Percentiles rank a stretch among this genome's conserved stretches.
Evolutionary conservation across 1,140 invertebrate species (phyloP).

Genomic region (Euwallacea similis): DNA sequence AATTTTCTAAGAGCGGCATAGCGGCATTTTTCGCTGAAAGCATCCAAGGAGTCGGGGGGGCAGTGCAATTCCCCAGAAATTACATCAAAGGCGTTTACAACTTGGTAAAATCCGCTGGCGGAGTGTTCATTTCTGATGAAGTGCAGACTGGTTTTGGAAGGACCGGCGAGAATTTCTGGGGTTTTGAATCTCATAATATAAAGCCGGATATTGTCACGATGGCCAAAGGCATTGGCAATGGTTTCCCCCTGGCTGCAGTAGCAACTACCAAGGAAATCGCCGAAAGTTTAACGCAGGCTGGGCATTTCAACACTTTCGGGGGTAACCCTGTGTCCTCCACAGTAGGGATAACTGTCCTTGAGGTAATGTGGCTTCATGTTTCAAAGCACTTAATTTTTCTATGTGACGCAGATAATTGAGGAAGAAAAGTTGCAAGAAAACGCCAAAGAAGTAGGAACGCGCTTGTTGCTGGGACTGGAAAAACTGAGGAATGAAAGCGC

Average conservation of each 20-base stretch:
- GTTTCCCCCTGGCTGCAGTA: constrained; percentile 92
- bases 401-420: constrained; percentile 75
- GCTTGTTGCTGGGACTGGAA: constrained; percentile 76
- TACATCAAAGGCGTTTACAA: constrained; percentile 84
- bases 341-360: constrained; percentile 85
- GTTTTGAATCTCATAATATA: constrained; percentile 85
- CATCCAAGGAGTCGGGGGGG: constrained; percentile 91
- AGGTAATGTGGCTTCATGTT: constrained; percentile 62
- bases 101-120: constrained; percentile 77
- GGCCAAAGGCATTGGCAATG: constrained; percentile 90
- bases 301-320: constrained; percentile 95
- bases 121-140: constrained; percentile 90
- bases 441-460: constrained; percentile 73
- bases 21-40: constrained; percentile 93
- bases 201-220: constrained; percentile 90
- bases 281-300: constrained; percentile 68
- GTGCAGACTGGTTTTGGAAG: constrained; percentile 96
- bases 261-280: constrained; percentile 89
- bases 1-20: constrained; percentile 65
- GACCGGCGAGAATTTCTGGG: constrained; percentile 93
- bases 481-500: constrained; percentile 71
- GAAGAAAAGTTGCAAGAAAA: constrained; percentile 86
- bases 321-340: constrained; percentile 91
- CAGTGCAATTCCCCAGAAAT: constrained; percentile 87
- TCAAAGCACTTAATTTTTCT: constrained; percentile 5